Evolutionary conservation across 2,797 vertebrate species (phyloP).

Genomic region (Lagodon rhomboides): DNA sequence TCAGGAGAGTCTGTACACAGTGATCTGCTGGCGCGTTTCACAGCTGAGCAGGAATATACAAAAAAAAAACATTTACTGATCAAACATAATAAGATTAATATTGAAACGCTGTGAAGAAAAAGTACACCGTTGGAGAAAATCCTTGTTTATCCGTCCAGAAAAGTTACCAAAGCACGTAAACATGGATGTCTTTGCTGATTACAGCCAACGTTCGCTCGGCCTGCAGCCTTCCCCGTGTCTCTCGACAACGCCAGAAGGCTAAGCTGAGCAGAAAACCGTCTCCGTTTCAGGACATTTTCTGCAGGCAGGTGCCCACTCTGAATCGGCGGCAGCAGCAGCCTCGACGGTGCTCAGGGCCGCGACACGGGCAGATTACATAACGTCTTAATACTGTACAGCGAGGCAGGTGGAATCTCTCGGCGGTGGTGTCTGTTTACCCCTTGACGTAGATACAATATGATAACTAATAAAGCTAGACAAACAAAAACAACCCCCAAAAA

Average conservation of each 20-base stretch:
- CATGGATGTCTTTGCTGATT: slow-evolving; percentile 41
- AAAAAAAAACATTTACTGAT: slow-evolving; percentile 26
- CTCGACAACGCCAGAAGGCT: slow-evolving; percentile 69
- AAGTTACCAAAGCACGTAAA: slow-evolving; percentile 23
- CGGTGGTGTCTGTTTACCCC: slow-evolving; percentile 45
- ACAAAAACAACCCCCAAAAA: slow-evolving; percentile 3
- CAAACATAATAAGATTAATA: slow-evolving; percentile 7
- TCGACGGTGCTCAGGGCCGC: slow-evolving; percentile 60
- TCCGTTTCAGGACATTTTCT: slow-evolving; percentile 62
- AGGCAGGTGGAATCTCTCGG: slow-evolving; percentile 56
- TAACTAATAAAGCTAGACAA: slow-evolving; percentile 32
- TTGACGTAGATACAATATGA: slow-evolving; percentile 28
- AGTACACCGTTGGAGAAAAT: background rate
- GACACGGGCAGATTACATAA: slow-evolving; percentile 73
- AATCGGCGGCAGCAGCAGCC: slow-evolving; percentile 52
- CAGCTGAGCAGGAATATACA: slow-evolving; percentile 14
- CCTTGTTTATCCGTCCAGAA: background rate
- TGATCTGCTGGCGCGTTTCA: background rate
- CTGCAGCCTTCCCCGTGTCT: slow-evolving; percentile 54
- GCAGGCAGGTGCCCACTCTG: slow-evolving; percentile 63
- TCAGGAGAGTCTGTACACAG: background rate
- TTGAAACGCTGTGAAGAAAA: background rate
- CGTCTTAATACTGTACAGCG: slow-evolving; percentile 50
- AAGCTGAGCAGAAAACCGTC: slow-evolving; percentile 56
- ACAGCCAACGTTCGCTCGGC: slow-evolving; percentile 53